Conservation (phyloP, 1,140 invertebrate species). For the Eriocheir sinensis region DNA sequence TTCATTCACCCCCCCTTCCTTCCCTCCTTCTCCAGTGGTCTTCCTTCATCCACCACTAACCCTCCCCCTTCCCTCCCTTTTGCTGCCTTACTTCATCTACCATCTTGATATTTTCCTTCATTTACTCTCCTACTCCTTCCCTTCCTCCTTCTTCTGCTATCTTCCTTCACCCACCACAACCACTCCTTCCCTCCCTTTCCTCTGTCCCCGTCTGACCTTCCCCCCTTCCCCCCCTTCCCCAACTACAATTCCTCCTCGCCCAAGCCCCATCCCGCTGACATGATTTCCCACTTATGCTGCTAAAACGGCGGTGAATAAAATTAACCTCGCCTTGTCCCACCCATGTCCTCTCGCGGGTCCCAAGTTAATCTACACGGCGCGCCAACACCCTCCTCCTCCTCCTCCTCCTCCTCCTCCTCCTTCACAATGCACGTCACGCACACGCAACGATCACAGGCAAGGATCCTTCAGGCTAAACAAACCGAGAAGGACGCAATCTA, state of each 20-base stretch:
- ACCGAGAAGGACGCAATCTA: not conserved
- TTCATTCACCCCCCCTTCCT: too few relatives aligned
- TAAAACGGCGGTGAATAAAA: slow-evolving; percentile 1
- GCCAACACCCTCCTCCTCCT: not conserved
- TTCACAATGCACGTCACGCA: not conserved
- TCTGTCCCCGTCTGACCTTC: not conserved
- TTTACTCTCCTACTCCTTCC: not conserved
- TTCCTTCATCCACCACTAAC: too few relatives aligned
- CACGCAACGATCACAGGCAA: not conserved
- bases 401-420: not conserved
- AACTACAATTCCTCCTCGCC: not conserved
- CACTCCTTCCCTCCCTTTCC: not conserved
- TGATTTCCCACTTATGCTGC: slow-evolving; percentile 23
- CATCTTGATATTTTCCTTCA: too few relatives aligned
- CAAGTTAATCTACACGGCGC: not conserved
- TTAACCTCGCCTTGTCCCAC: slow-evolving; percentile 6
- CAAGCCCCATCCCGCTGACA: not conserved
- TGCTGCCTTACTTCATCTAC: too few relatives aligned
- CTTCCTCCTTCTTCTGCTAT: not conserved
- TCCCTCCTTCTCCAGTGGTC: not conserved
- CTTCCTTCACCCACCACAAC: not conserved
- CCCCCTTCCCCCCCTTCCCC: not conserved
- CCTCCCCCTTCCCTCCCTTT: not conserved
- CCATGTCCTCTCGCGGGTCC: not conserved
- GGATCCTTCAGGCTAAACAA: not conserved